Evolutionary conservation across 2,113 vertebrate species (phyloP), one percentile per base, ranked within the genome.

Genomic region (Catharus fuscescens): DNA sequence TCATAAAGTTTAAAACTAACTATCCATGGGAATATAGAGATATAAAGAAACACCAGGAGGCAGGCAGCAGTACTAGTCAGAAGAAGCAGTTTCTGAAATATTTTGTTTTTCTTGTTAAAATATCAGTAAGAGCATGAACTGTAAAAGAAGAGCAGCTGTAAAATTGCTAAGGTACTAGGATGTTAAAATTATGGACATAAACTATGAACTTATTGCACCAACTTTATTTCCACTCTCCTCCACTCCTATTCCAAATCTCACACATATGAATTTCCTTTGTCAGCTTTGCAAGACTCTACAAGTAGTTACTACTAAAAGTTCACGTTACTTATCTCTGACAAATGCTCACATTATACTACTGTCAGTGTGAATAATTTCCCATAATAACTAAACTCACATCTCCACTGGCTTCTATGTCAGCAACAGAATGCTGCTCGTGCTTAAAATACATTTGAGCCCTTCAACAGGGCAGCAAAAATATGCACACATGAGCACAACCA

Each of bases 401-500:
- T 56, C 48, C 79, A 72, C 20, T 8, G 38, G 36, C 20, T 56
- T 72, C 80, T 73, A 0, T 29, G 38, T 66, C 80, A 96, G 38
- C 0, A 0, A 62, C 70, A 74, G 70, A 81, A 82, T 3, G 7
- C 31, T 79, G 45, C 7, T 91, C 23, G 66, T 50, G 20, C 32
- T 94, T 65, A 56, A 92, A 92, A 83, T 56, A 73, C 11, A 57
- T 28, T 24, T 18, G 26, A 86, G 60, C 28, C 28, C 50, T 92
- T 81, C 44, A 45, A 64, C 13, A 38, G 25, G 38, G n/a, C 19
- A 67, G 53, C 57, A 34, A 7, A 83, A 77, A 69, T 19, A 28
- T 3, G 14, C 48, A n/a, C 7, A 3, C 24, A 44, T 0, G 0
- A 73, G 64, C 69, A 62, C 53, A 90, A 50, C 16, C 29, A 69